Evolutionary conservation across 2,113 vertebrate species (phyloP).

Genomic region (Pachyramphus minor): DNA sequence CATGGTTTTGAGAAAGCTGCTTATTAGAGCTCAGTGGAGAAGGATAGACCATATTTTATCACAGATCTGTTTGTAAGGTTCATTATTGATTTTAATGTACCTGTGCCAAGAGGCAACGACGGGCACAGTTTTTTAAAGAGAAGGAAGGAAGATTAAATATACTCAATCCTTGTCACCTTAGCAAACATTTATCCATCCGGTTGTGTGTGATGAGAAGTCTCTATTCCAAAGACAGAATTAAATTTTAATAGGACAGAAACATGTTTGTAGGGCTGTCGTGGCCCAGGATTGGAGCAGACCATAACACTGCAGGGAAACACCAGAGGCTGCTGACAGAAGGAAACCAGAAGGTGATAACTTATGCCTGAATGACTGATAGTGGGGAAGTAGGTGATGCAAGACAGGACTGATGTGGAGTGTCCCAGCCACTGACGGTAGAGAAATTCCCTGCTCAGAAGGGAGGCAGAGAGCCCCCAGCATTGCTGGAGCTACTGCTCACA

Average conservation of each 20-base stretch:
- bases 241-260: conserved; percentile 49
- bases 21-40: conserved; percentile 10
- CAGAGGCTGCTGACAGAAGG: not conserved
- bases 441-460: not conserved
- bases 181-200: conserved; percentile 48
- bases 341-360: not conserved
- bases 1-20: conserved; percentile 10
- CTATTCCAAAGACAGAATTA: conserved; percentile 43
- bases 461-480: not conserved
- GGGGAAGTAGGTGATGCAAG: not conserved
- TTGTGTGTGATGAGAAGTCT: conserved; percentile 31
- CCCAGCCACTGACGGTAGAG: not conserved
- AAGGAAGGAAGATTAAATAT: conserved; percentile 51
- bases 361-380: not conserved
- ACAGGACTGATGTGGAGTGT: not conserved
- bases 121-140: conserved; percentile 30
- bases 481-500: not conserved
- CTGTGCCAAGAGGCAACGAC: conserved; percentile 17
- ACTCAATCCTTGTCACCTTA: conserved; percentile 54
- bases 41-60: conserved; percentile 22
- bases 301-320: not conserved
- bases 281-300: not conserved
- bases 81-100: conserved; percentile 58
- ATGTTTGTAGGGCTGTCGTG: not conserved
- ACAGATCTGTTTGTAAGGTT: conserved; percentile 2